These are phyloP conservation scores for Agonopterix arenella DNA, from an alignment of 2,888 invertebrate genomes.

Conservation along the genomic window DNA sequence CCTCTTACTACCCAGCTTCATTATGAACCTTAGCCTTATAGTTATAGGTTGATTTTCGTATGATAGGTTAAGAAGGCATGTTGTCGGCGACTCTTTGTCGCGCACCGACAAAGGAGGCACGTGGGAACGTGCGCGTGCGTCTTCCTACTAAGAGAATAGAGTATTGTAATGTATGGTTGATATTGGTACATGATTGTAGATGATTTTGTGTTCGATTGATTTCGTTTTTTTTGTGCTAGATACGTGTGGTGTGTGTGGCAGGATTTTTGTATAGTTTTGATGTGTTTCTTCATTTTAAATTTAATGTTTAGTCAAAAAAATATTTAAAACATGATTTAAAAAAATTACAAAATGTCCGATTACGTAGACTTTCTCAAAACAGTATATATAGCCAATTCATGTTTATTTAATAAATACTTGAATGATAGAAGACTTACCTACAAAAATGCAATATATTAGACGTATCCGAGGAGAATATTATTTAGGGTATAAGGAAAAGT, in stretches of 20 bases:
- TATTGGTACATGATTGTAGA: conserved; percentile 48
- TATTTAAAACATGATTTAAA: too few relatives aligned
- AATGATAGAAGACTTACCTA: too few relatives aligned
- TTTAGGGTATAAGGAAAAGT: too few relatives aligned
- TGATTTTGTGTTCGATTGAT: conserved; percentile 38
- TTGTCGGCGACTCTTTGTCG: conserved; percentile 69
- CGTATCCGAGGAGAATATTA: too few relatives aligned
- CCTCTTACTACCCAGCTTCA: conserved; percentile 7
- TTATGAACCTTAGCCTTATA: neutral
- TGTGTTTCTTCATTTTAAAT: too few relatives aligned
- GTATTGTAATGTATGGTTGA: conserved; percentile 54
- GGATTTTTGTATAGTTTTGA: too few relatives aligned
- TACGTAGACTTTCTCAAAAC: too few relatives aligned
- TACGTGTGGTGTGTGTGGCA: conserved; percentile 1
- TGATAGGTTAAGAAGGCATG: conserved; percentile 27
- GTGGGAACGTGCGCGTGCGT: conserved; percentile 70
- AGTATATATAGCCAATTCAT: too few relatives aligned
- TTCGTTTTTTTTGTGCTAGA: conserved; percentile 4
- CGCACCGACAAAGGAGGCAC: conserved; percentile 68
- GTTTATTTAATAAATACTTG: too few relatives aligned
- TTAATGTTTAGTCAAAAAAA: too few relatives aligned
- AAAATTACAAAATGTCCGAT: too few relatives aligned
- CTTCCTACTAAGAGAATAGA: conserved; percentile 47
- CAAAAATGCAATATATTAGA: too few relatives aligned
- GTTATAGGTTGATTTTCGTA: conserved; percentile 13